phyloP scores from a whole-genome alignment of 2,113 vertebrate genomes.

The Psittacus erithacus region DNA sequence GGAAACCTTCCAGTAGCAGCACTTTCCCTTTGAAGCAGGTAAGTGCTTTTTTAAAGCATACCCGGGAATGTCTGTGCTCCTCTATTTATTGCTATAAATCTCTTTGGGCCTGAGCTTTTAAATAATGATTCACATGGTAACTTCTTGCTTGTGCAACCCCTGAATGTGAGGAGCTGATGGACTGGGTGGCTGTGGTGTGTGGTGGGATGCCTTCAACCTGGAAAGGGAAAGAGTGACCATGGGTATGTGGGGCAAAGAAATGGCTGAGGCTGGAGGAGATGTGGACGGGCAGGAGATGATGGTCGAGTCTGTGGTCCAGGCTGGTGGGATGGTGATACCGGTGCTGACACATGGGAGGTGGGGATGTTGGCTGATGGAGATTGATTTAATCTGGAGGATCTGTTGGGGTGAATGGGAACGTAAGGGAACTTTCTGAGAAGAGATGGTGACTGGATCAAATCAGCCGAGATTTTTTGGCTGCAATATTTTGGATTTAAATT shows the following conservation, averaged over 20 bases:
- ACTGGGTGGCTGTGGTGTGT: rapidly evolving
- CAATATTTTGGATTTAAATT: not conserved
- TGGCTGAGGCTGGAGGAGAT: not conserved
- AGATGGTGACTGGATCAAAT: not conserved
- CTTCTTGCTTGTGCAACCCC: not conserved
- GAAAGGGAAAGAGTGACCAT: not conserved
- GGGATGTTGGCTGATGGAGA: not conserved
- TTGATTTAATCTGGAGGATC: not conserved
- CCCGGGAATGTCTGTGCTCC: not conserved
- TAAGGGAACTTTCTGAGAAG: not conserved
- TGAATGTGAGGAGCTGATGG: not conserved
- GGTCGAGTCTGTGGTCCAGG: not conserved
- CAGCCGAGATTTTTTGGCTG: not conserved
- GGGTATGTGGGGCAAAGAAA: not conserved
- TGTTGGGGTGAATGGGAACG: rapidly evolving
- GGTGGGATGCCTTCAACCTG: not conserved
- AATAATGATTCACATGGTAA: not conserved
- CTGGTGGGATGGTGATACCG: rapidly evolving
- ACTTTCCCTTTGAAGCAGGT: slow-evolving; percentile 38
- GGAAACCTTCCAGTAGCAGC: slow-evolving; percentile 29
- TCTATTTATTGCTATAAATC: slow-evolving; percentile 13
- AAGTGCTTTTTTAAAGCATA: not conserved
- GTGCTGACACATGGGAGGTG: rapidly evolving
- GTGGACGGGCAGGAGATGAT: not conserved
- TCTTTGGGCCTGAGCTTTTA: not conserved